These are phyloP conservation scores for Flexamia atlantica DNA, from an alignment of 2,888 invertebrate genomes.

Conservation along the genomic window DNA sequence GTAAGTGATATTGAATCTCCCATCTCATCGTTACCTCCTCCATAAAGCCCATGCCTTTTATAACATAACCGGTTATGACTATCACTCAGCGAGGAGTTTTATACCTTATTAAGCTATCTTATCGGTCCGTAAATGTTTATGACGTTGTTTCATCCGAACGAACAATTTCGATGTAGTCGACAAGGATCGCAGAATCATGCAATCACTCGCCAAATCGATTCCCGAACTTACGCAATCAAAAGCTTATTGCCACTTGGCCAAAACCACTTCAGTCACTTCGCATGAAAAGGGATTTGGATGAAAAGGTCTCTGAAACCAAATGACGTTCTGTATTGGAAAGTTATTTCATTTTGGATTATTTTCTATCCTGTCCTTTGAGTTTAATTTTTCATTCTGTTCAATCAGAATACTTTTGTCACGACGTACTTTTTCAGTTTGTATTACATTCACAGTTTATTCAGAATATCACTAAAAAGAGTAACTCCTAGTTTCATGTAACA, in stretches of 20 bases:
- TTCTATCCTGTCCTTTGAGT: background rate
- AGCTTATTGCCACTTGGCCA: slow-evolving; percentile 6
- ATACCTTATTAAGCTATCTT: background rate
- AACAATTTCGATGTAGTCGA: background rate
- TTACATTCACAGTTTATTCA: no score
- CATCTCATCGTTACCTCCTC: no score
- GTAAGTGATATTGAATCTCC: no score
- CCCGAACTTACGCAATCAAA: slow-evolving; percentile 24
- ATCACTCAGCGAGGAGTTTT: background rate
- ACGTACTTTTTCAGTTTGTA: no score
- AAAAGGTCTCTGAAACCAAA: background rate
- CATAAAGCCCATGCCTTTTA: background rate
- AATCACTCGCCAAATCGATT: background rate
- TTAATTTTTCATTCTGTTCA: no score
- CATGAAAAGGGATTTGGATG: background rate
- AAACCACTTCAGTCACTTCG: slow-evolving; percentile 8
- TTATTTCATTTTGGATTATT: background rate
- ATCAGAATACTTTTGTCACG: no score
- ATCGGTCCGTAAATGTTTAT: background rate
- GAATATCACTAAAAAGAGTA: no score
- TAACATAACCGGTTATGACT: background rate
- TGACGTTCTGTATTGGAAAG: background rate
- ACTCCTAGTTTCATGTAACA: no score
- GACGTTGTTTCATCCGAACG: background rate
- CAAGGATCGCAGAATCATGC: background rate